Base-by-base conservation (phyloP, 2,888 invertebrate species). In the Drosophila nr. medialis region DNA sequence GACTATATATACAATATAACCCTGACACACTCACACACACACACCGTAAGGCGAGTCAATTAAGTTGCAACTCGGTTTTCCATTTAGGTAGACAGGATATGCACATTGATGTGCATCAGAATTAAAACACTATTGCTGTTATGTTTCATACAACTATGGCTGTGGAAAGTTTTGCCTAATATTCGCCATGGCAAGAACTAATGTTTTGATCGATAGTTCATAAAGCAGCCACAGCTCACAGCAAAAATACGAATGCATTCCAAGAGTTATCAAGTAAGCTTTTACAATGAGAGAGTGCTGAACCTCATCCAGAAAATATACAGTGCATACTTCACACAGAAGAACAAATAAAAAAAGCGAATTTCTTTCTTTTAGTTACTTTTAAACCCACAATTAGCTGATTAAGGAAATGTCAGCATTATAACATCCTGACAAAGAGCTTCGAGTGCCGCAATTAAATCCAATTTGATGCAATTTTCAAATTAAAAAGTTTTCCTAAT, bases 81-180 rank as follows among this genome's bases (percentile, higher is more conserved):
- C 54, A 48, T 32, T 49, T 54, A 45, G 45, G 34, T 40, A 36
- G 48, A 64, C 59, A 64, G 64, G 21, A 24, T 38, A 53, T 66
- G 64, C 58, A 63, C 60, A 45, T 69, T 73, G 74, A 77, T 77
- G 76, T 77, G 75, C 79, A 77, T 77, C 32, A 32, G 32, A 32
- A 32, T 4, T 32, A 32, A 32, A 32, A 10, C 32, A 32, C 0
- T 10, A 3, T 10, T 10, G 32, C 32, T 32, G 32, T 32, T 32
- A 10, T 3, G 32, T 32, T 32, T 32, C 3, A 32, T 10, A 32
- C 3, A 32, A 32, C 32, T 32, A 32, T 32, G 32, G 32, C 10
- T 32, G 32, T 32, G 32, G 32, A 32, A 32, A 32, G 10, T 11
- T 11, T 32, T 4, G 32, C 32, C 32, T 4, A 10, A 32, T 32